phyloP scores from a whole-genome alignment of 2,113 vertebrate genomes.

The Oncorhynchus kisutch region DNA sequence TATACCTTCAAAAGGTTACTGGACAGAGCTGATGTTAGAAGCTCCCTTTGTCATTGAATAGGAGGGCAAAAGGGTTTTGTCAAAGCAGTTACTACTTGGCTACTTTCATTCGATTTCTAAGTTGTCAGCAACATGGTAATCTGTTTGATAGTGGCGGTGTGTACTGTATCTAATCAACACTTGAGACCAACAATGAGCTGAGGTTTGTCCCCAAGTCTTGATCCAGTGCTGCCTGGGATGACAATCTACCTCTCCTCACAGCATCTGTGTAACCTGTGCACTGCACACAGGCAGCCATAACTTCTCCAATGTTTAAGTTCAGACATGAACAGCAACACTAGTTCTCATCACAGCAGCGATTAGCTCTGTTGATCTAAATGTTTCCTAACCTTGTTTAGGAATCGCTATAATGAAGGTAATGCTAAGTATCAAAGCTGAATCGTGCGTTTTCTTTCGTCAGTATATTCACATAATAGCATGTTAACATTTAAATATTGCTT shows the following conservation, averaged over 20 bases:
- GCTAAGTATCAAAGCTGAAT: slow-evolving; percentile 8
- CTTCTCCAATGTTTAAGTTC: neutral
- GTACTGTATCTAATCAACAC: neutral
- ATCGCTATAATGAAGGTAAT: neutral
- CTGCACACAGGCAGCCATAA: neutral
- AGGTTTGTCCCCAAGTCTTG: neutral
- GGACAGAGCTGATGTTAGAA: neutral
- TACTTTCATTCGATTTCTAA: too few relatives aligned
- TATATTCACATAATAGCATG: slow-evolving; percentile 1
- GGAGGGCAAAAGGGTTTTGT: too few relatives aligned
- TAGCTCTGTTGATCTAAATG: neutral
- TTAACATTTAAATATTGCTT: slow-evolving; percentile 60
- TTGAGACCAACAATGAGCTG: neutral
- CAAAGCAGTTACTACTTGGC: too few relatives aligned
- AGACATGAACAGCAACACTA: neutral
- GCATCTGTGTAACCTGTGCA: neutral
- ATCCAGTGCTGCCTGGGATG: slow-evolving; percentile 22
- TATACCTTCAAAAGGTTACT: neutral
- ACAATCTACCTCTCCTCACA: slow-evolving; percentile 57
- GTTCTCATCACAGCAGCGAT: too few relatives aligned
- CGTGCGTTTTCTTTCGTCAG: slow-evolving; percentile 9
- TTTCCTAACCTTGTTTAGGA: neutral
- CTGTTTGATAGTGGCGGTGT: too few relatives aligned
- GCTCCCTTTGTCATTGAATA: neutral
- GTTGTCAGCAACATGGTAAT: too few relatives aligned